Percentiles rank a stretch among this genome's conserved stretches.
phyloP scores from a whole-genome alignment of 2,888 invertebrate genomes.

The Torymus tubicola region DNA sequence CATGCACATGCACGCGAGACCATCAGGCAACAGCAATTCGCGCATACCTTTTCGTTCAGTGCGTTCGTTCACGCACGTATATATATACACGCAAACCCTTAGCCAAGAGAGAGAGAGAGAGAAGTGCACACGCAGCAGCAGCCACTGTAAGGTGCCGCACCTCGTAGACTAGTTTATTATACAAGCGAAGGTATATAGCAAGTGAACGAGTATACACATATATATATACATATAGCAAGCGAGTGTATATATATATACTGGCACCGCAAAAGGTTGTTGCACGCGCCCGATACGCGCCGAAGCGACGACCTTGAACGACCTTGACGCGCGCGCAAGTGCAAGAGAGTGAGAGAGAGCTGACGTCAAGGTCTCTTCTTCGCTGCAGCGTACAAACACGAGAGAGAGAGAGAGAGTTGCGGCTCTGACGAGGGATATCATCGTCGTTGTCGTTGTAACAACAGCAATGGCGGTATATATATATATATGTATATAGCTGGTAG shows the following conservation, averaged over 20 bases:
- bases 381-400: too few relatives aligned
- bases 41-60: constrained; percentile 12
- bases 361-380: neutral
- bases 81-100: too few relatives aligned
- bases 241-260: too few relatives aligned
- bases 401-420: too few relatives aligned
- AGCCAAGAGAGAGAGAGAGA: neutral
- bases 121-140: neutral
- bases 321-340: constrained; percentile 35
- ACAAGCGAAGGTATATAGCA: constrained; percentile 6
- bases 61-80: too few relatives aligned
- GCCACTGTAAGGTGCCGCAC: constrained; percentile 6
- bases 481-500: too few relatives aligned
- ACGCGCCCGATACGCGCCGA: constrained; percentile 25
- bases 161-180: constrained; percentile 49
- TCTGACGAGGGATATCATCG: too few relatives aligned
- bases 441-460: too few relatives aligned
- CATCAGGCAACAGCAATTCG: neutral
- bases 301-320: constrained; percentile 57
- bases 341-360: constrained; percentile 8
- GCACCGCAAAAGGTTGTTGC: constrained; percentile 44
- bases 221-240: too few relatives aligned
- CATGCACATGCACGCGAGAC: too few relatives aligned
- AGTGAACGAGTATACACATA: too few relatives aligned
- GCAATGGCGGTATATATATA: too few relatives aligned